Evolutionary conservation across 2,797 vertebrate species (phyloP), one percentile per base, ranked within the genome.

Genomic region (Sternarchorhynchus goeldii): DNA sequence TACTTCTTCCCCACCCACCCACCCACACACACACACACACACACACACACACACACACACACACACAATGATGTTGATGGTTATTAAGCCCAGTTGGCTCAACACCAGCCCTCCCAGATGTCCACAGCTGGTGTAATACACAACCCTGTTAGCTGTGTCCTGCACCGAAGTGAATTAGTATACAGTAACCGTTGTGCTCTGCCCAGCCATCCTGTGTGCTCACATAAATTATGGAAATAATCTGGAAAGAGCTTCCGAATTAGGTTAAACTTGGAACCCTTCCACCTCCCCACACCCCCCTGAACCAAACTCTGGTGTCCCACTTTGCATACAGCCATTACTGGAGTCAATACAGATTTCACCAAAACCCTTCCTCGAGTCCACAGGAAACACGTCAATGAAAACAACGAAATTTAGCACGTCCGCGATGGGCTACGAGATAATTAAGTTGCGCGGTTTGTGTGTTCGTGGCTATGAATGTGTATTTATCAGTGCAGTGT

Each of bases 151-250:
- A 81, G 36, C 16, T 73, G 73, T 25, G 34, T 71, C 45, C 58
- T 73, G 79, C 50, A 17, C 45, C 21, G 18, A 67, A 72, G 57
- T 10, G n/a, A 8, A 45, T 8, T 45, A 8, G 41, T 2, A 0
- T 8, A 8, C 5, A 73, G 69, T 78, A 25, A 25, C 25, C 25
- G 25, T 25, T 25, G 25, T 25, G 25, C 36, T 74, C 83, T 76
- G 82, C 83, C 85, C 85, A 89, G 85, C 88, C 81, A 86, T 91
- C 87, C 82, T 77, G 85, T 76, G 8, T 5, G 12, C 74, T 81
- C 72, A 79, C 50, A 84, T 85, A 85, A 85, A 91, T 91, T 90
- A 90, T 79, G 83, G 67, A 65, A 73, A 17, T 84, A 83, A 87
- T 86, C 86, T 78, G 60, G 79, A 67, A 80, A 78, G 34, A 55